A percentile compares a stretch with the other conserved stretches of the same genome.
Evolutionary conservation across 1,140 invertebrate genomes (phyloP).

Genomic region (Drosophila baimaii): DNA sequence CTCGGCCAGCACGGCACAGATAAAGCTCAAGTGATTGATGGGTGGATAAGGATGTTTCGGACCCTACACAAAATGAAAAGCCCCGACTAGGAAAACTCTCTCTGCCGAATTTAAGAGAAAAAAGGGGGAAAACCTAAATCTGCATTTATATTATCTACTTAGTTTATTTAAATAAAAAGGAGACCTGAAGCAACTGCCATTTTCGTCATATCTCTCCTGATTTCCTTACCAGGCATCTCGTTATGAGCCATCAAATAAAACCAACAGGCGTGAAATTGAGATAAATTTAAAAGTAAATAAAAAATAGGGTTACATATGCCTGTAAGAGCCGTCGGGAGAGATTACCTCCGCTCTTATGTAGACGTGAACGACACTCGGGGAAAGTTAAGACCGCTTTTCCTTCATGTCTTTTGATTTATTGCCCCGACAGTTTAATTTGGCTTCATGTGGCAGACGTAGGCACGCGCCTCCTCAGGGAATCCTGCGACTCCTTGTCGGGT

Average conservation of each 20-base stretch:
- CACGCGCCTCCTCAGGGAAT: constrained; percentile 29
- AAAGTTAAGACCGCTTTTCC: constrained; percentile 10
- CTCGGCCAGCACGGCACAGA: not conserved
- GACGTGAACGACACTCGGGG: constrained; percentile 3
- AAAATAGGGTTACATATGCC: constrained; percentile 12
- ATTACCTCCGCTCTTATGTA: constrained; percentile 14
- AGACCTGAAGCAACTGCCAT: accelerated
- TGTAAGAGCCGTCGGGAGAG: not conserved
- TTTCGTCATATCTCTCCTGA: not conserved
- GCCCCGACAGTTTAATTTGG: constrained; percentile 70
- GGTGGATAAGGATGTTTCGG: not conserved
- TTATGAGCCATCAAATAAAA: constrained; percentile 29
- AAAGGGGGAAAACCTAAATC: too few species aligned
- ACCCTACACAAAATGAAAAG: not conserved
- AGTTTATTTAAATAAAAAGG: not conserved
- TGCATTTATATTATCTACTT: too few species aligned
- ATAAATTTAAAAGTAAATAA: constrained; percentile 31
- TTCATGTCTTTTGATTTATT: constrained; percentile 71
- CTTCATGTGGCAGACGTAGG: constrained; percentile 47
- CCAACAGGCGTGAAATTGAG: constrained; percentile 43
- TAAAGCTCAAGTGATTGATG: constrained; percentile 40
- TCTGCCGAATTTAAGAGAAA: not conserved
- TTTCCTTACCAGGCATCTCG: not conserved
- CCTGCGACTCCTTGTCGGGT: not conserved
- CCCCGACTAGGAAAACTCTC: not conserved